phyloP scores from a whole-genome alignment of 2,888 invertebrate species.

The Lochmaea capreae region DNA sequence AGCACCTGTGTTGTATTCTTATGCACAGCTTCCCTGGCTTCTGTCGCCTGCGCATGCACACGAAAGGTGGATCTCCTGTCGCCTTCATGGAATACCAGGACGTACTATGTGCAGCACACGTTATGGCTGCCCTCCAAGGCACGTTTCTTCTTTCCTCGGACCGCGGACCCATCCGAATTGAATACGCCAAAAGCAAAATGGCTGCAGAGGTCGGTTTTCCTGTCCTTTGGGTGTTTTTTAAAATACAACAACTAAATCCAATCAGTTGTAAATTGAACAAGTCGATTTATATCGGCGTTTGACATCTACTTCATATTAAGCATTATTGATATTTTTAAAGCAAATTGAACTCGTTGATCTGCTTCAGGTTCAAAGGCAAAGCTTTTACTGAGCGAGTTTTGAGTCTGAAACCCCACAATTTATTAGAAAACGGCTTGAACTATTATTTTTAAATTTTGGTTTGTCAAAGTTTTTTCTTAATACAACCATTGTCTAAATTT shows the following conservation, averaged over 20 bases:
- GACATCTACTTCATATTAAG: background rate
- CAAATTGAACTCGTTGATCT: too few species aligned
- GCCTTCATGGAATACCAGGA: conserved; percentile 98
- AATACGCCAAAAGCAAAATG: conserved; percentile 99
- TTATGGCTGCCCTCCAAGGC: conserved; percentile 95
- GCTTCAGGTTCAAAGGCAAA: too few species aligned
- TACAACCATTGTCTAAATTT: too few species aligned
- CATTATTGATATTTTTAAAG: background rate
- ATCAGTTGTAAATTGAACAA: too few species aligned
- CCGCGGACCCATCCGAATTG: conserved; percentile 97
- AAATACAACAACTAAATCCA: conserved; percentile 12
- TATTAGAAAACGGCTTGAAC: too few species aligned
- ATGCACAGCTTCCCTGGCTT: conserved; percentile 96
- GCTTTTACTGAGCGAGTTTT: too few species aligned
- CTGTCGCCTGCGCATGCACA: conserved; percentile 96
- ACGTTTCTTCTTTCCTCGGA: conserved; percentile 95
- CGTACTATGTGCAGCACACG: conserved; percentile 90
- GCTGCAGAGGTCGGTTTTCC: conserved; percentile 71
- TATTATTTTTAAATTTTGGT: too few species aligned
- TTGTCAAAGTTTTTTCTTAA: too few species aligned
- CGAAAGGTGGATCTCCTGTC: conserved; percentile 90
- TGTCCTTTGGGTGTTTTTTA: conserved; percentile 19
- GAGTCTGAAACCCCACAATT: too few species aligned
- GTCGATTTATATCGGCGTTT: too few species aligned
- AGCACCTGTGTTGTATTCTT: conserved; percentile 65